phyloP scores from a whole-genome alignment of 2,113 vertebrate genomes.

The Nothocercus nigrocapillus region DNA sequence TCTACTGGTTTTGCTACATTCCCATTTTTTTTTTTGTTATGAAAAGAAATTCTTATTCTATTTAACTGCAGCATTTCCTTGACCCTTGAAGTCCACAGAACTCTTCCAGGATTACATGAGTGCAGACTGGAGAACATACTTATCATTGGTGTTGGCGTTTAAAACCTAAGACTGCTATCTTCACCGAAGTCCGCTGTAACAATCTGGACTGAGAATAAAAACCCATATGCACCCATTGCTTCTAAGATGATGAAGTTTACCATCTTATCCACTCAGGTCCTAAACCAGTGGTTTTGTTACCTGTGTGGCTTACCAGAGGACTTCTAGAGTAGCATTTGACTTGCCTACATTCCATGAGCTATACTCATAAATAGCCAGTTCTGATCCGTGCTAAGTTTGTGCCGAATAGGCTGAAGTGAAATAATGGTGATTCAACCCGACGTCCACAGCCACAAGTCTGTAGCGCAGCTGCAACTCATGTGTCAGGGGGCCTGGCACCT shows the following conservation, averaged over 20 bases:
- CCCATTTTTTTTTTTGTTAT: neutral
- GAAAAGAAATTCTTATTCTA: neutral
- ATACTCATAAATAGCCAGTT: neutral
- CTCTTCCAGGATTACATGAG: neutral
- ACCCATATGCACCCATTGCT: neutral
- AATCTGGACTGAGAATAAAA: neutral
- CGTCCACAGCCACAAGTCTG: neutral
- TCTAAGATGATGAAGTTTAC: neutral
- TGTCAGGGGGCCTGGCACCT: neutral
- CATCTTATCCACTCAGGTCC: neutral
- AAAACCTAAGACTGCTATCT: neutral
- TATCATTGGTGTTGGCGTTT: neutral
- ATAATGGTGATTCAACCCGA: neutral
- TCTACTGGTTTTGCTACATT: neutral
- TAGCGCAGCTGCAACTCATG: neutral
- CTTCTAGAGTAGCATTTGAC: neutral
- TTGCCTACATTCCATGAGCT: neutral
- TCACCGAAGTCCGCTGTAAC: neutral
- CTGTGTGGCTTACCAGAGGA: neutral
- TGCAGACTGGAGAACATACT: neutral
- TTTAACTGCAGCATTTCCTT: constrained; percentile 8
- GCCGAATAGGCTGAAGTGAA: neutral
- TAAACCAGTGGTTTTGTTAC: neutral
- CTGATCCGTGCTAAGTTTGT: neutral
- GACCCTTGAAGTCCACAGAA: neutral